phyloP scores from a whole-genome alignment of 2,888 invertebrate species.

The Galerucella nymphaeae region DNA sequence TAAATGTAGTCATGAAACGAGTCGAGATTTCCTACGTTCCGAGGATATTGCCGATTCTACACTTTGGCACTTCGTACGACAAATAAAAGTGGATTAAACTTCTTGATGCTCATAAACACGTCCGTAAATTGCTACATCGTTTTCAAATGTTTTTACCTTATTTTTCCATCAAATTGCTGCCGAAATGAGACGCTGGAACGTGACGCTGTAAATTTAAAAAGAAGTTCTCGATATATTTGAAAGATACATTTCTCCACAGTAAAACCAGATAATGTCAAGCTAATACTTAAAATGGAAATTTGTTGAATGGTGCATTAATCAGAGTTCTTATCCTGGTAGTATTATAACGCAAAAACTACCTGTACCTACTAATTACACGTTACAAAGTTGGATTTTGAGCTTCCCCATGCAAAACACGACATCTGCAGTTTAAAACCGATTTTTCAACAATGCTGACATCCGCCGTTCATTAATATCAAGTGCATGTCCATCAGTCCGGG shows the following conservation, averaged over 20 bases:
- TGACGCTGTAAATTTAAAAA: constrained; percentile 17
- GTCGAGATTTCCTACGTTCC: constrained; percentile 47
- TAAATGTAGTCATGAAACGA: constrained; percentile 40
- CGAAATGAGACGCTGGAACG: background rate
- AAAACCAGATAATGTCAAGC: background rate
- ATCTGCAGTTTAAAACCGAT: background rate
- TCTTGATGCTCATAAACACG: constrained; percentile 45
- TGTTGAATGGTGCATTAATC: no score
- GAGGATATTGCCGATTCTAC: constrained; percentile 46
- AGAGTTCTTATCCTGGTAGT: no score
- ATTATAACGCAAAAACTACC: no score
- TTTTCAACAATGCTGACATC: constrained; percentile 1
- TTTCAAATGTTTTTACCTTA: constrained; percentile 38
- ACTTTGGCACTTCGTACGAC: constrained; percentile 47
- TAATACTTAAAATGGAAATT: no score
- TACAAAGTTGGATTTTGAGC: background rate
- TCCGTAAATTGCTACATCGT: constrained; percentile 40
- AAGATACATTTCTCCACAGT: background rate
- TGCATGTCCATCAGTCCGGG: constrained; percentile 19
- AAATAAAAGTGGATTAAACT: constrained; percentile 50
- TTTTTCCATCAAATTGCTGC: constrained; percentile 1
- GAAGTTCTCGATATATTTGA: background rate
- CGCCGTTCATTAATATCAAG: constrained; percentile 21
- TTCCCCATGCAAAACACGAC: background rate
- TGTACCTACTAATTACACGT: no score